These are phyloP conservation scores for Isichthys henryi DNA, from an alignment of 2,113 vertebrate genomes.

Conservation along the genomic window DNA sequence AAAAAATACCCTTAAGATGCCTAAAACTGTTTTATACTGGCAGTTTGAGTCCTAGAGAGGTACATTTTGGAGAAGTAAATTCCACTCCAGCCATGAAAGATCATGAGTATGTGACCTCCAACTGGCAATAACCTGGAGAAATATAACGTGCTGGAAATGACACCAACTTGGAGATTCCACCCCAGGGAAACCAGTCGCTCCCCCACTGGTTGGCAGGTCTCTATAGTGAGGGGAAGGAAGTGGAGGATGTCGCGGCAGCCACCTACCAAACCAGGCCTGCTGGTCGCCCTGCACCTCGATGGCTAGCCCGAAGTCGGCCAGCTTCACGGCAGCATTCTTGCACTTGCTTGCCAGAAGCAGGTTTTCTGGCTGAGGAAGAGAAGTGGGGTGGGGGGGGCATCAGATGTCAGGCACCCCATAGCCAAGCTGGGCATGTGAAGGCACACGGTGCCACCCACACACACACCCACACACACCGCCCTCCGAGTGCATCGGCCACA, in stretches of 20 bases:
- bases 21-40: not conserved
- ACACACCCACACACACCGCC: not conserved
- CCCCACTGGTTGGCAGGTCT: not conserved
- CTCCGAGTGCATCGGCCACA: not conserved
- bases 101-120: not conserved
- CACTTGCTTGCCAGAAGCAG: slow-evolving; percentile 93
- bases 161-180: not conserved
- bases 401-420: not conserved
- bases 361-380: slow-evolving; percentile 77
- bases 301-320: slow-evolving; percentile 90
- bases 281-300: slow-evolving; percentile 96
- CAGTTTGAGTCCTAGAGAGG: not conserved
- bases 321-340: slow-evolving; percentile 90
- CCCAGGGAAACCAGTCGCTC: not conserved
- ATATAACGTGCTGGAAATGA: not conserved
- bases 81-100: not conserved
- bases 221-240: not conserved
- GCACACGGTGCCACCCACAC: not conserved
- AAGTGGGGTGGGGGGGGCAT: not conserved
- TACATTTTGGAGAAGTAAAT: not conserved
- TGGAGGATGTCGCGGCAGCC: not conserved
- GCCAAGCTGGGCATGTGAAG: not conserved
- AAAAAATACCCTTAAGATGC: not conserved
- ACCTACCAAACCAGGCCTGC: slow-evolving; percentile 95
- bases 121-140: not conserved